These are phyloP conservation scores for Lissocephala sabroskyi DNA, from an alignment of 2,888 invertebrate species.

Conservation along the genomic window DNA sequence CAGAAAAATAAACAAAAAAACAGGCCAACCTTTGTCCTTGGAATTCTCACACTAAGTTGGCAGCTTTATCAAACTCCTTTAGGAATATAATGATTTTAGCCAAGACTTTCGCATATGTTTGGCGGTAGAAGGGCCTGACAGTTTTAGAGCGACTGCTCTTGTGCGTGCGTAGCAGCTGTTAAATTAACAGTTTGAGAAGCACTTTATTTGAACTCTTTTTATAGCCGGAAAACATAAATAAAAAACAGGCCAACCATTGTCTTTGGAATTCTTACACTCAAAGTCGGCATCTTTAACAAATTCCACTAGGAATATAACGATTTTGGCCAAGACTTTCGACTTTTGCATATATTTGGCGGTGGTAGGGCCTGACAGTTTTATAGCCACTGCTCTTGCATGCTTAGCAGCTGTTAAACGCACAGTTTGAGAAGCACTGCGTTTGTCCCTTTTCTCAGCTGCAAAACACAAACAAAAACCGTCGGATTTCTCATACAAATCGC, in stretches of 20 bases:
- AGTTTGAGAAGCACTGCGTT: constrained; percentile 44
- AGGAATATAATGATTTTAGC: constrained; percentile 58
- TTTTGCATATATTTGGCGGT: constrained; percentile 56
- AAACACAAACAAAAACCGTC: constrained; percentile 13
- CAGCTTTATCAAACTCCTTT: constrained; percentile 14
- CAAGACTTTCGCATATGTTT: constrained; percentile 52
- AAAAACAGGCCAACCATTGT: no score
- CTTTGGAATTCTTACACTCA: no score
- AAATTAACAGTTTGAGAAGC: background rate
- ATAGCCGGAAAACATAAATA: no score
- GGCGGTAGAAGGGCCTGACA: constrained; percentile 24
- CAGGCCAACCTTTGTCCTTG: no score
- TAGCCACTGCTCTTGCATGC: constrained; percentile 23
- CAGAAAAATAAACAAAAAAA: no score
- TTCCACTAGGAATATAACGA: constrained; percentile 48
- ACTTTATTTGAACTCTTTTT: no score
- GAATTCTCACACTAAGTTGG: no score
- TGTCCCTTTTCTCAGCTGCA: constrained; percentile 45
- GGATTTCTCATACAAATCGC: no score
- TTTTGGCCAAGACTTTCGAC: constrained; percentile 43
- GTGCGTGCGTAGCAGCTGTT: no score
- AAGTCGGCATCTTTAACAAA: constrained; percentile 17
- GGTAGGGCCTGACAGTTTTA: constrained; percentile 13
- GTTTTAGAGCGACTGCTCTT: constrained; percentile 8
- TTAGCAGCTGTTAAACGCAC: no score